Evolutionary conservation across 2,797 vertebrate species (phyloP).

Genomic region (Oreochromis grahami): DNA sequence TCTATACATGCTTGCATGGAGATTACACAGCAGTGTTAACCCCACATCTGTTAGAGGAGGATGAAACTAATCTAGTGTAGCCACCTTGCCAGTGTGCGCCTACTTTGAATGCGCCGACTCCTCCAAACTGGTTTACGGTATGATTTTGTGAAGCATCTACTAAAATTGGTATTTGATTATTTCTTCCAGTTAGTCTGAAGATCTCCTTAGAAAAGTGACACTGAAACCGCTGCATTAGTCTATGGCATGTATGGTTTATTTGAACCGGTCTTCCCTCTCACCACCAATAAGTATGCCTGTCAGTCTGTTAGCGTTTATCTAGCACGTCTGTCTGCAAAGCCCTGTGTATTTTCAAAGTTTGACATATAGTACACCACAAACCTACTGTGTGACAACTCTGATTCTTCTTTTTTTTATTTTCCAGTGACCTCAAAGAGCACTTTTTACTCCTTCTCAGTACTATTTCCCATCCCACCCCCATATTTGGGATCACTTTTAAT

Average conservation of each 20-base stretch:
- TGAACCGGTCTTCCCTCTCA: constrained; percentile 34
- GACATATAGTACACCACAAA: constrained; percentile 1
- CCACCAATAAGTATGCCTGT: constrained; percentile 47
- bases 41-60: constrained; percentile 42
- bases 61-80: constrained; percentile 23
- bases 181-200: background rate
- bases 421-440: background rate
- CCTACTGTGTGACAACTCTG: background rate
- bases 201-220: background rate
- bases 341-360: constrained; percentile 22
- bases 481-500: constrained; percentile 3
- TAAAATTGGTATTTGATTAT: background rate
- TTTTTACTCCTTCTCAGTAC: background rate
- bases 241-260: constrained; percentile 37
- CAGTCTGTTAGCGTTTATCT: constrained; percentile 46
- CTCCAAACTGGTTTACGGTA: background rate
- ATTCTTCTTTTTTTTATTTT: background rate
- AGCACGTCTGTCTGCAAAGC: constrained; percentile 14
- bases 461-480: background rate
- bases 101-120: background rate
- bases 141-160: background rate
- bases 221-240: constrained; percentile 33
- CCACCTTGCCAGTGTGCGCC: constrained; percentile 17
- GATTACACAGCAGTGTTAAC: constrained; percentile 47
- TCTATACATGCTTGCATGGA: constrained; percentile 23